These are phyloP conservation scores for Orgyia antiqua DNA, from an alignment of 2,888 invertebrate species.

Conservation along the genomic window DNA sequence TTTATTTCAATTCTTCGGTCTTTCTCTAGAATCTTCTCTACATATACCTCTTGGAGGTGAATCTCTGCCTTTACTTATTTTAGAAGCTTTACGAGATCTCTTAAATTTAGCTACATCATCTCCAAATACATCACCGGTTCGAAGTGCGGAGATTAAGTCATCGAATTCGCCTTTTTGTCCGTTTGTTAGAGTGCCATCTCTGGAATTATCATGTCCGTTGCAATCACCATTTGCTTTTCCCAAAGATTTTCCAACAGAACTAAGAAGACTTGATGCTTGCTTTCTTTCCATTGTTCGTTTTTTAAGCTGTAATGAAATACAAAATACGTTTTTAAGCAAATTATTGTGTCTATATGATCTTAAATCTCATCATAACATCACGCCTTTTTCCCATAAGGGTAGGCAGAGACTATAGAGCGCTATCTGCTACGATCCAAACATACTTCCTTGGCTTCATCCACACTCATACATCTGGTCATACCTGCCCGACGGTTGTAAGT, in stretches of 20 bases:
- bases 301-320: constrained; percentile 79
- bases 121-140: constrained; percentile 97
- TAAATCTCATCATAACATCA: too few relatives aligned
- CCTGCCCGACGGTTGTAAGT: too few relatives aligned
- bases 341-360: not conserved
- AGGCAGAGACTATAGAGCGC: too few relatives aligned
- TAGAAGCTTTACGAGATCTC: constrained; percentile 65
- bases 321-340: too few relatives aligned
- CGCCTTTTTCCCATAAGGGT: too few relatives aligned
- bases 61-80: constrained; percentile 62
- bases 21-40: constrained; percentile 67
- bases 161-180: constrained; percentile 93
- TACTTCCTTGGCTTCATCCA: too few relatives aligned
- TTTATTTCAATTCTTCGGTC: constrained; percentile 60
- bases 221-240: constrained; percentile 79
- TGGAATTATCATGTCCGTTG: constrained; percentile 70
- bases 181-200: constrained; percentile 56
- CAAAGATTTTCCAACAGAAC: constrained; percentile 85
- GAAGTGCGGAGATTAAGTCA: constrained; percentile 94
- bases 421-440: too few relatives aligned
- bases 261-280: constrained; percentile 84
- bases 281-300: constrained; percentile 93
- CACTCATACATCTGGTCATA: too few relatives aligned
- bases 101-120: constrained; percentile 96
- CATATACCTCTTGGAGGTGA: constrained; percentile 63